A percentile compares a stretch with the other conserved stretches of the same genome.
Evolutionary conservation across 2,797 vertebrate genomes (phyloP).

Genomic region (Pampus argenteus): DNA sequence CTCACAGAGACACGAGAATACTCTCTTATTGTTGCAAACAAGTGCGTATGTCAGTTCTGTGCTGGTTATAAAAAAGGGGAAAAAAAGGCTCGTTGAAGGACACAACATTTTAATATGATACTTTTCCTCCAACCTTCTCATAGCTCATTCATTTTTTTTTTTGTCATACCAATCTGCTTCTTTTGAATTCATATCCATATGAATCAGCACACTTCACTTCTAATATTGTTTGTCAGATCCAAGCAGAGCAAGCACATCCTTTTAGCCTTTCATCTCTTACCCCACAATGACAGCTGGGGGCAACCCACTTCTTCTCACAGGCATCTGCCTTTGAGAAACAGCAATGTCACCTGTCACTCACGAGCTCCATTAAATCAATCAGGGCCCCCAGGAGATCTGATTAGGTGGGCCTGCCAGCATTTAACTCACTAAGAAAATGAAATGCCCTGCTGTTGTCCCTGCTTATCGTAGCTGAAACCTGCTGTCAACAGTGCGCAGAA

Average conservation of each 20-base stretch:
- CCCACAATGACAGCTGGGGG: conserved; percentile 54
- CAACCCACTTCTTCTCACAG: conserved; percentile 47
- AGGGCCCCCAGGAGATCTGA: conserved; percentile 63
- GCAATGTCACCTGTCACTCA: conserved; percentile 81
- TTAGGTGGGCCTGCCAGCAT: conserved; percentile 59
- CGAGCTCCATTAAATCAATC: conserved; percentile 52
- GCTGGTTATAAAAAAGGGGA: neutral
- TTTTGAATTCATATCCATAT: conserved; percentile 57
- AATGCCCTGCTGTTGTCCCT: conserved; percentile 50
- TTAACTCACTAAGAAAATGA: conserved; percentile 67
- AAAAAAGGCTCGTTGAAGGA: conserved; percentile 59
- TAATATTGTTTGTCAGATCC: conserved; percentile 71
- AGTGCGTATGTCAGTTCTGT: conserved; percentile 20
- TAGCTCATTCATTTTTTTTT: conserved; percentile 30
- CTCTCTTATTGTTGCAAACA: conserved; percentile 43
- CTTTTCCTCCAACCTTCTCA: conserved; percentile 38
- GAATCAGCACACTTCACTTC: conserved; percentile 39
- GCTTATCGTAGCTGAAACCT: conserved; percentile 56
- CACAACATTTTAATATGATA: conserved; percentile 25
- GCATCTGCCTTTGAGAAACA: conserved; percentile 63
- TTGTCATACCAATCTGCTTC: conserved; percentile 44
- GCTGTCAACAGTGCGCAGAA: conserved; percentile 56
- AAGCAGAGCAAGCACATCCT: conserved; percentile 44
- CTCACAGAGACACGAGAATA: conserved; percentile 44
- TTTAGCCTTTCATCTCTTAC: conserved; percentile 38